phyloP scores from a whole-genome alignment of 2,888 invertebrate genomes.

The Thysanoteuthis rhombus region DNA sequence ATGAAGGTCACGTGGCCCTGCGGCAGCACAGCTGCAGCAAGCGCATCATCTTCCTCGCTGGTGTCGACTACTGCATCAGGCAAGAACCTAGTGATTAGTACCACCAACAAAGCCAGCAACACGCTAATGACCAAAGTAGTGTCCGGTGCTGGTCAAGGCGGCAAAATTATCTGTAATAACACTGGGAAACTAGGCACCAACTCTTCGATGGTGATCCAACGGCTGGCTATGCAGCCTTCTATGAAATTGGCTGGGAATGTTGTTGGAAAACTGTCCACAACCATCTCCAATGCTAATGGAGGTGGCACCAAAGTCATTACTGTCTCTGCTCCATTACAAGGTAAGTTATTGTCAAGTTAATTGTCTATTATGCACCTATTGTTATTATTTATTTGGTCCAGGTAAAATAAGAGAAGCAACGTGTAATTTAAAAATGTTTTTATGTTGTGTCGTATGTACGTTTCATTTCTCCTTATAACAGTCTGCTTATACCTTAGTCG shows the following conservation, averaged over 20 bases:
- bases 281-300: constrained; percentile 40
- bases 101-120: constrained; percentile 57
- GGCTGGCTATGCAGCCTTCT: constrained; percentile 45
- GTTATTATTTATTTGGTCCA: no score
- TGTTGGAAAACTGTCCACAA: constrained; percentile 41
- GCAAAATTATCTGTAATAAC: constrained; percentile 36
- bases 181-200: constrained; percentile 44
- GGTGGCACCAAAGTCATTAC: constrained; percentile 57
- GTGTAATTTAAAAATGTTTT: no score
- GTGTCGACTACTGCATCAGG: constrained; percentile 38
- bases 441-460: no score
- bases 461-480: no score
- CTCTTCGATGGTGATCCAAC: constrained; percentile 55
- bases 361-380: no score
- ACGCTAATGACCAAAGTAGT: constrained; percentile 54
- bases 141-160: constrained; percentile 36
- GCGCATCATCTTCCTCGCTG: constrained; percentile 23
- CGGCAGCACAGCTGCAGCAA: constrained; percentile 38
- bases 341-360: constrained; percentile 41
- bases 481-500: no score
- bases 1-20: constrained; percentile 52
- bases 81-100: constrained; percentile 60
- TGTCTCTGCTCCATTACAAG: constrained; percentile 53
- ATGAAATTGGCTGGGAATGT: constrained; percentile 44
- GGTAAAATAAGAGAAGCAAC: no score